phyloP scores from a whole-genome alignment of 2,797 vertebrate species.

The Harpagifer antarcticus region DNA sequence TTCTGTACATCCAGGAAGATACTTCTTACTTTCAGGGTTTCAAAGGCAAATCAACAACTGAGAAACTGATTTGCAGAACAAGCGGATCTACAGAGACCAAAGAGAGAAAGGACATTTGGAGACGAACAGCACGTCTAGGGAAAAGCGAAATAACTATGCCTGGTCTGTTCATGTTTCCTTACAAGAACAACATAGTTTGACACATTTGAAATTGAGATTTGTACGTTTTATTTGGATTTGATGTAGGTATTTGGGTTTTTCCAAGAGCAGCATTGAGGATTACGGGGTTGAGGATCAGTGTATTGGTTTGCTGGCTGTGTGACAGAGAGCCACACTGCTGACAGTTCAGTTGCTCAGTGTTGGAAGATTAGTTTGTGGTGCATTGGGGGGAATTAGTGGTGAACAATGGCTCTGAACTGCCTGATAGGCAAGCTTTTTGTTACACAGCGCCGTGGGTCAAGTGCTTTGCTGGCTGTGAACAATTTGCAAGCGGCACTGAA shows the following conservation, averaged over 20 bases:
- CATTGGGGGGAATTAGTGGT: slow-evolving; percentile 66
- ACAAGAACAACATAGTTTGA: background rate
- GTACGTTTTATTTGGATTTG: background rate
- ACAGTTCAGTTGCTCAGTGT: slow-evolving; percentile 70
- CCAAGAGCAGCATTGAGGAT: background rate
- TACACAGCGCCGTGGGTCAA: slow-evolving; percentile 45
- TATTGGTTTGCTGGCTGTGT: slow-evolving; percentile 29
- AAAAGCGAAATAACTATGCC: background rate
- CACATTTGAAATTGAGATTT: background rate
- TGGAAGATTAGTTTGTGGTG: slow-evolving; percentile 63
- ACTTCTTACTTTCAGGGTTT: background rate
- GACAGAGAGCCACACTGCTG: slow-evolving; percentile 73
- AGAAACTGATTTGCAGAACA: slow-evolving; percentile 19
- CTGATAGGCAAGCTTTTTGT: slow-evolving; percentile 73
- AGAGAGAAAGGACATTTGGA: slow-evolving; percentile 23
- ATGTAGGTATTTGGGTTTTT: background rate
- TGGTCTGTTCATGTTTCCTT: background rate
- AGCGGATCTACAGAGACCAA: background rate
- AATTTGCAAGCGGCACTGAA: slow-evolving; percentile 26
- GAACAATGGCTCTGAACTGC: slow-evolving; percentile 75
- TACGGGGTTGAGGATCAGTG: background rate
- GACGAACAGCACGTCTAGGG: background rate
- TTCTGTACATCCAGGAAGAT: background rate
- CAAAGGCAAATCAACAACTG: background rate
- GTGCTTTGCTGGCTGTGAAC: slow-evolving; percentile 44